phyloP scores from a whole-genome alignment of 2,797 vertebrate species.

The Smutsia temminckii region DNA sequence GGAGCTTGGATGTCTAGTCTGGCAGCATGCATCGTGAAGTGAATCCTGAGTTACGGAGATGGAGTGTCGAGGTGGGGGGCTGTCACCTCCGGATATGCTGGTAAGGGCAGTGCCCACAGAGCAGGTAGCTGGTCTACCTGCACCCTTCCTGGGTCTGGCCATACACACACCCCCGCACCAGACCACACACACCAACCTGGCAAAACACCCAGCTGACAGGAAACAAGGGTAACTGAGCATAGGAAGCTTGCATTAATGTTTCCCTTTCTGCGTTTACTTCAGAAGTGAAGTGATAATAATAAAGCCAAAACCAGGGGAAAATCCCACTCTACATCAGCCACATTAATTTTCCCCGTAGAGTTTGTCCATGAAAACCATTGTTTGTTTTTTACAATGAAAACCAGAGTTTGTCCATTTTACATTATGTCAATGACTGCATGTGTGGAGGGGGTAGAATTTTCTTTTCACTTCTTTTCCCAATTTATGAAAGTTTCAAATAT shows the following conservation, averaged over 20 bases:
- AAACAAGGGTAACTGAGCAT: not conserved
- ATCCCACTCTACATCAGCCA: not conserved
- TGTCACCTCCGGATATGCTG: not conserved
- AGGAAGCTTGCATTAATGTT: not conserved
- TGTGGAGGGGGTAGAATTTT: not conserved
- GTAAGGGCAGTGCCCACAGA: rapidly evolving
- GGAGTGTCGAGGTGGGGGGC: not conserved
- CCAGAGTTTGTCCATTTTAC: no score
- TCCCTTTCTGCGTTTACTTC: not conserved
- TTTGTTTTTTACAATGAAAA: no score
- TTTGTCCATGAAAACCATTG: not conserved
- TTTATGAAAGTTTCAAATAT: not conserved
- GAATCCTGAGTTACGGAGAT: not conserved
- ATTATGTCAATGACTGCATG: not conserved
- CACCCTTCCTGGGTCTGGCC: not conserved
- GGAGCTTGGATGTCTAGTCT: not conserved
- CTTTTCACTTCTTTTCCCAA: not conserved
- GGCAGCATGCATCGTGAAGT: not conserved
- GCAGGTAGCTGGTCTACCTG: not conserved
- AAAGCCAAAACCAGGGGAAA: not conserved
- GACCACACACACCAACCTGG: not conserved
- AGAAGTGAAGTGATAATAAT: not conserved
- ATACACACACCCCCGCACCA: rapidly evolving
- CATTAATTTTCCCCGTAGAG: not conserved
- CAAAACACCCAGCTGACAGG: not conserved